Evolutionary conservation across 2,888 invertebrate species (phyloP).

Genomic region (Iphiclides podalirius): DNA sequence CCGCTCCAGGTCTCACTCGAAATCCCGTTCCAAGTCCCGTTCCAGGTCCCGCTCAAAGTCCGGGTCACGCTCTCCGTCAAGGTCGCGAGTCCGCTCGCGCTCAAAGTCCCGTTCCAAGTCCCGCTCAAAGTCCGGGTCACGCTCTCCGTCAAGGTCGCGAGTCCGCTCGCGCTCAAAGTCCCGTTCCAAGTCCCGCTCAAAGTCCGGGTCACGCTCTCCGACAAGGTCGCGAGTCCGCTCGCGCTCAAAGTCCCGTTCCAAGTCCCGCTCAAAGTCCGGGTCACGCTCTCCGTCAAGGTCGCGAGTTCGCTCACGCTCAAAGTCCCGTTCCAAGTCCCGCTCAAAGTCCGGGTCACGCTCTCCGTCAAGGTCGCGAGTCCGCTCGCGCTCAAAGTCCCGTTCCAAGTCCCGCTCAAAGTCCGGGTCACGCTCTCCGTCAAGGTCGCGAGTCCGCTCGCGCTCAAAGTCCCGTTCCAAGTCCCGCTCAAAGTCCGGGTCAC

Average conservation of each 20-base stretch:
- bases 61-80: conserved; percentile 32
- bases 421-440: conserved; percentile 31
- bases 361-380: conserved; percentile 32
- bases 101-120: conserved; percentile 36
- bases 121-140: conserved; percentile 35
- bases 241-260: conserved; percentile 31
- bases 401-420: conserved; percentile 37
- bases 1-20: conserved; percentile 31
- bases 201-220: conserved; percentile 32
- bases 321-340: conserved; percentile 33
- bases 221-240: conserved; percentile 32
- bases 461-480: conserved; percentile 33
- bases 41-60: conserved; percentile 30
- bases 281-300: conserved; percentile 41
- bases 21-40: conserved; percentile 33
- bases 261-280: conserved; percentile 41
- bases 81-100: conserved; percentile 36
- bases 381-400: conserved; percentile 32
- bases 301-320: conserved; percentile 25
- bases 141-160: conserved; percentile 34
- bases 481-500: conserved; percentile 35
- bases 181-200: conserved; percentile 32
- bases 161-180: conserved; percentile 33
- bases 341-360: conserved; percentile 38
- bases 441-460: conserved; percentile 38